Conservation (phyloP, 2,888 invertebrate species). For the Furcula furcula region DNA sequence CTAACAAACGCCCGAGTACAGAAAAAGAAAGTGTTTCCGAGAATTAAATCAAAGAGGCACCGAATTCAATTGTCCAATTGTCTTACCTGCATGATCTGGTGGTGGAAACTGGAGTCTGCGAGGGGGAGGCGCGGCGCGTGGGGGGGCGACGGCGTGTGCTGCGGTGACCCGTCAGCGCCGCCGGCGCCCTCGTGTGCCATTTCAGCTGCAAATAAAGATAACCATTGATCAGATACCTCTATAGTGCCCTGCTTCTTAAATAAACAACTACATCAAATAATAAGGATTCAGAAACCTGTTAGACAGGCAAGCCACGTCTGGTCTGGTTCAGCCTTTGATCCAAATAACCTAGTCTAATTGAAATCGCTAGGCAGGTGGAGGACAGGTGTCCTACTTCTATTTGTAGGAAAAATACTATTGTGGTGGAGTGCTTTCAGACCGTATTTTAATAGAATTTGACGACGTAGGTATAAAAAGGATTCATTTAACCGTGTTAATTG, state of each 20-base stretch:
- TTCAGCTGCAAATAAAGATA: too few species aligned
- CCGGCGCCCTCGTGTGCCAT: constrained; percentile 73
- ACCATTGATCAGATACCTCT: background rate
- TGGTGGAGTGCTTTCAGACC: background rate
- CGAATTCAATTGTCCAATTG: too few species aligned
- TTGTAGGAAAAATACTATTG: constrained; percentile 6
- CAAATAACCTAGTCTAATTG: constrained; percentile 30
- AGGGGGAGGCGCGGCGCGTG: constrained; percentile 76
- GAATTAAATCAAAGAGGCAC: too few species aligned
- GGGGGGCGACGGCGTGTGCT: constrained; percentile 76
- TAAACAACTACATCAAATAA: too few species aligned
- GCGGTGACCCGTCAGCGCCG: constrained; percentile 67
- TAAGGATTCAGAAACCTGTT: too few species aligned
- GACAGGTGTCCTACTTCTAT: constrained; percentile 8
- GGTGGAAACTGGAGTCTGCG: constrained; percentile 84
- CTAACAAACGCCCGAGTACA: too few species aligned
- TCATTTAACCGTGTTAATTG: background rate
- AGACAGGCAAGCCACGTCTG: too few species aligned
- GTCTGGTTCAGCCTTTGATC: constrained; percentile 39
- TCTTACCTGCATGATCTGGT: constrained; percentile 86
- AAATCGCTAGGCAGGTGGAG: constrained; percentile 8
- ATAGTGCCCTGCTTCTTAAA: background rate
- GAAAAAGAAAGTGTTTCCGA: too few species aligned
- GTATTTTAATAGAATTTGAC: too few species aligned
- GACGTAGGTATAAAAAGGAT: too few species aligned